These are phyloP conservation scores for Ptilodon capucinus DNA, from an alignment of 2,888 invertebrate species.

Conservation along the genomic window DNA sequence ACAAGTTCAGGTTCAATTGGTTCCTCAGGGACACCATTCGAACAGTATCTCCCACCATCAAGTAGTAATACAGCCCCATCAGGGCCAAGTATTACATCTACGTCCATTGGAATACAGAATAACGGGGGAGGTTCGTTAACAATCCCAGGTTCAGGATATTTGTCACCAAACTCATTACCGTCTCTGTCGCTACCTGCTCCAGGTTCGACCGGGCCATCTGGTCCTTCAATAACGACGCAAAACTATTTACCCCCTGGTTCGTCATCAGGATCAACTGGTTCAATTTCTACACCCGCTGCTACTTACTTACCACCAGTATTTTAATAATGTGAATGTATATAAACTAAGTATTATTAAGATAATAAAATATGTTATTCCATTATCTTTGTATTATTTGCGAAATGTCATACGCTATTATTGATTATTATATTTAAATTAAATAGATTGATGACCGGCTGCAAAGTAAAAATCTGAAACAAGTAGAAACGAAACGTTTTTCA, in stretches of 20 bases:
- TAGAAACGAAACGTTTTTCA: conserved; percentile 23
- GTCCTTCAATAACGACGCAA: conserved; percentile 23
- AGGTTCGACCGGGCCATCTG: conserved; percentile 13
- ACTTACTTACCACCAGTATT: conserved; percentile 66
- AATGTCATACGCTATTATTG: no score
- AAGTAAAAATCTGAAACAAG: no score
- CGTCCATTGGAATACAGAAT: conserved; percentile 14
- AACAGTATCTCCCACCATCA: conserved; percentile 29
- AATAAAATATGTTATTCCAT: background rate
- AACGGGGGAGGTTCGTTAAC: conserved; percentile 21
- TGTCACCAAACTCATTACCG: conserved; percentile 31
- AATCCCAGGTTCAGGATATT: conserved; percentile 35
- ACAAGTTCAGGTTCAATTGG: background rate
- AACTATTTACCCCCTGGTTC: conserved; percentile 40
- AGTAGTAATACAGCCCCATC: conserved; percentile 13
- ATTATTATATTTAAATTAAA: no score
- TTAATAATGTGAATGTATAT: conserved; percentile 26
- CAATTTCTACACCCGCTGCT: conserved; percentile 52
- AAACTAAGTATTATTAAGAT: background rate
- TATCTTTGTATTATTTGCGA: no score
- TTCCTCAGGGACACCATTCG: background rate
- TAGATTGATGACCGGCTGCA: no score
- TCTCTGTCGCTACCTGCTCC: conserved; percentile 27
- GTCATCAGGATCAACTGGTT: conserved; percentile 18
- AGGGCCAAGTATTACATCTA: conserved; percentile 9